These are phyloP conservation scores for Crypturellus tataupa DNA, from an alignment of 2,797 vertebrate genomes.

Conservation along the genomic window DNA sequence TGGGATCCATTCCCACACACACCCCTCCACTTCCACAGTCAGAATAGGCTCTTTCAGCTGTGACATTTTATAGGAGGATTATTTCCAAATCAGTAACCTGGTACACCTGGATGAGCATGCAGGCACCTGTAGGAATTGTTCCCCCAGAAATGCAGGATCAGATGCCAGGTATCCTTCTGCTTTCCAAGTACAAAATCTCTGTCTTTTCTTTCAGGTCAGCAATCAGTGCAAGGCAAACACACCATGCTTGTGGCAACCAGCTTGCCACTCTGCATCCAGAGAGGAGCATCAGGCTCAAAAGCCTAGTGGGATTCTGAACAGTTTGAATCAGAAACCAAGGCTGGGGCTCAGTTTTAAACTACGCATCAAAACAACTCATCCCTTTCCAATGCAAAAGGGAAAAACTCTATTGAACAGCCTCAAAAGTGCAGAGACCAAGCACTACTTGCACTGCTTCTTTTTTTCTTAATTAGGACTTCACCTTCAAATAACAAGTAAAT, in stretches of 20 bases:
- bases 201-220: background rate
- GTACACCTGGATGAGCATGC: rapidly evolving
- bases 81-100: rapidly evolving
- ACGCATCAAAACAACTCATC: background rate
- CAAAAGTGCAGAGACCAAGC: background rate
- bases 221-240: background rate
- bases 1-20: background rate
- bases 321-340: background rate
- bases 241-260: background rate
- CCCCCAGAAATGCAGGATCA: too few relatives aligned
- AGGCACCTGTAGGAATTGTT: background rate
- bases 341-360: background rate
- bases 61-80: rapidly evolving
- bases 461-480: background rate
- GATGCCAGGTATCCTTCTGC: background rate
- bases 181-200: background rate
- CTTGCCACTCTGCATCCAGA: rapidly evolving
- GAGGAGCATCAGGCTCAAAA: background rate
- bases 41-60: rapidly evolving
- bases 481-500: background rate
- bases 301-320: rapidly evolving
- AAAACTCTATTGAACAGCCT: background rate
- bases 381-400: background rate
- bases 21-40: background rate
- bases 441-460: background rate